Evolutionary conservation across 2,888 invertebrate species (phyloP).

Genomic region (Hybos culiciformis): DNA sequence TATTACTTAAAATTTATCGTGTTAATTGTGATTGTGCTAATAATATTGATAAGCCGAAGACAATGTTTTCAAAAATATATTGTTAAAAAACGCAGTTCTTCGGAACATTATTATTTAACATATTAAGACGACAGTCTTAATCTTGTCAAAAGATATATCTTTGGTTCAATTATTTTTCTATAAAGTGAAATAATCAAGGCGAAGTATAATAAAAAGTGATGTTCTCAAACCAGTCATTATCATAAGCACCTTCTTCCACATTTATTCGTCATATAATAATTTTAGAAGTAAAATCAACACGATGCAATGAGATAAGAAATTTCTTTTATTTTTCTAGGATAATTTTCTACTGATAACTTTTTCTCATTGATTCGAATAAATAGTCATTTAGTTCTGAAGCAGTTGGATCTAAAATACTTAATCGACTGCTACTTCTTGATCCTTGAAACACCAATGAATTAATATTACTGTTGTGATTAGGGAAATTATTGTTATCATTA

Average conservation of each 20-base stretch:
- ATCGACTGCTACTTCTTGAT: constrained; percentile 25
- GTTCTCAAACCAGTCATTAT: not conserved
- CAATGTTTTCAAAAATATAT: no score
- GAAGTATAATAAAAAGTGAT: not conserved
- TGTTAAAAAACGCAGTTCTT: no score
- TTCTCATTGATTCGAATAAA: constrained; percentile 54
- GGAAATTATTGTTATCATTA: constrained; percentile 18
- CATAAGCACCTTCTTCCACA: no score
- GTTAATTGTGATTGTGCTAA: no score
- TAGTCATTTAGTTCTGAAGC: constrained; percentile 54
- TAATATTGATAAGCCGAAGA: no score
- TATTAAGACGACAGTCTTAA: no score
- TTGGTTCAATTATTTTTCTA: not conserved
- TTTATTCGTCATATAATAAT: no score
- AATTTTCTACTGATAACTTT: not conserved
- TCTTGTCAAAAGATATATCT: no score
- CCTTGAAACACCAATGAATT: constrained; percentile 10
- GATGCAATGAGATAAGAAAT: not conserved
- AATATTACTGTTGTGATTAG: constrained; percentile 32
- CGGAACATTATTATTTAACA: no score
- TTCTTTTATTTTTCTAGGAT: not conserved
- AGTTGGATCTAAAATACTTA: constrained; percentile 45
- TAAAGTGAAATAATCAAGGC: not conserved
- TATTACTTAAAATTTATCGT: no score
- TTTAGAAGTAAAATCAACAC: no score